These are phyloP conservation scores for Montipora capitata DNA, from an alignment of 92 coral and sea anemone genomes.

Conservation along the genomic window DNA sequence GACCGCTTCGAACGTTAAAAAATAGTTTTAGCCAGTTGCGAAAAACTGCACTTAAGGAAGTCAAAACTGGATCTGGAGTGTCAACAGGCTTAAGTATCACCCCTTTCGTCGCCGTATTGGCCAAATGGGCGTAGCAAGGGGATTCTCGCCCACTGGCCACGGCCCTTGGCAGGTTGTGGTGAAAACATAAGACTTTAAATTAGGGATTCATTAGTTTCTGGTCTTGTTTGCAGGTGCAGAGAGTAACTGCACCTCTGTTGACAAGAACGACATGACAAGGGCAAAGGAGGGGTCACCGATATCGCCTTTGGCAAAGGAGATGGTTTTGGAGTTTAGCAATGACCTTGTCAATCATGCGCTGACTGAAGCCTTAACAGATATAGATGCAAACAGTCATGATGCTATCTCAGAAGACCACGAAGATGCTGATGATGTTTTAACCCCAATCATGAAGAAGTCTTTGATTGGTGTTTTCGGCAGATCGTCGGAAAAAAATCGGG, in stretches of 20 bases:
- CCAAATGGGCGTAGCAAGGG: too few species aligned
- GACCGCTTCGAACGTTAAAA: too few species aligned
- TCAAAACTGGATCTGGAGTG: too few species aligned
- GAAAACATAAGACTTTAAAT: too few species aligned
- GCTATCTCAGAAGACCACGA: constrained; percentile 13
- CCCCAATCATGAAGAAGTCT: constrained; percentile 77
- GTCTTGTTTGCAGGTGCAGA: background rate
- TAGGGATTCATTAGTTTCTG: background rate
- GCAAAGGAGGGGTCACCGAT: background rate
- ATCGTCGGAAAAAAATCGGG: constrained; percentile 76
- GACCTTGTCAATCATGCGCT: constrained; percentile 28
- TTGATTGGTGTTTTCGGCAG: constrained; percentile 74
- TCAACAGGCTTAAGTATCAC: too few species aligned
- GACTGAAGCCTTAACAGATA: constrained; percentile 23
- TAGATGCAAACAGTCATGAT: constrained; percentile 10
- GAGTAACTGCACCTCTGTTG: background rate
- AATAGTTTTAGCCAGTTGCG: too few species aligned
- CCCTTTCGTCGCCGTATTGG: too few species aligned
- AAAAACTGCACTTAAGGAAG: too few species aligned
- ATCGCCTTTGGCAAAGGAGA: background rate
- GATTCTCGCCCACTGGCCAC: too few species aligned
- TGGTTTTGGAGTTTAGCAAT: constrained; percentile 21
- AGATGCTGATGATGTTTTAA: constrained; percentile 60
- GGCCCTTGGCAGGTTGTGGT: too few species aligned
- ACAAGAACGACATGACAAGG: background rate